Base-by-base conservation (phyloP, 2,888 invertebrate genomes). In the Parelbella ahira region DNA sequence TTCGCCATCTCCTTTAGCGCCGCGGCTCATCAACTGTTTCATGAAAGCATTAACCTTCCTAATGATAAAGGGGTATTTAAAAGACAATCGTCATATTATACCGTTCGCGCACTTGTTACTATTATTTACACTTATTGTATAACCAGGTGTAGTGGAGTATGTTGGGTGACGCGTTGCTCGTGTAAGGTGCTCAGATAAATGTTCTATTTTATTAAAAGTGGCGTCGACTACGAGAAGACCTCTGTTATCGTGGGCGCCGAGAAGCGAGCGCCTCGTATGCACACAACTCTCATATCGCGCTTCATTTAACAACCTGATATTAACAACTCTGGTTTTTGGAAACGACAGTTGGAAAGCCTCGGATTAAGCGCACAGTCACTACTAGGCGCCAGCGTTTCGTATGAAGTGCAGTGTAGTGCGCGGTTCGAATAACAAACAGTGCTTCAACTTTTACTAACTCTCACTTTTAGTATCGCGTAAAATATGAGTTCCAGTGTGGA, bases 321-420 rank as follows among this genome's bases (percentile, higher is more conserved):
- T 78, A 75, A 79, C 71, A 68, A 69, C 69, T 70, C 77, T 69
- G 68, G 72, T 78, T 82, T 83, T 86, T 69, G 80, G 80, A 73
- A 78, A 78, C 75, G 57, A 66, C 67, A 68, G 54, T 67, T 63
- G 57, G 68, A 75, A 75, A 79, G 63, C 58, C 56, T 60, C 70
- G 70, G 73, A 77, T 79, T 72, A 72, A 74, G 54, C 54, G 59
- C 53, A 65, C 67, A 79, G 74, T 74, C 68, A 61, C 56, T 58
- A 64, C 51, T 63, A 60, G 54, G 61, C 66, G 65, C 50, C 54
- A 57, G 58, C 66, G 61, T 58, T 57, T 66, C 58, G 55, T 52
- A 53, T 56, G 44, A 55, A 47, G 48, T 47, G 45, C 58, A 66
- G 68, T 68, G 66, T 65, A 66, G 66, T 68, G 72, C 58, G 68